Evolutionary conservation across 2,888 invertebrate species (phyloP), one percentile per base, ranked within the genome.

Genomic region (Epirrhoe tristata): DNA sequence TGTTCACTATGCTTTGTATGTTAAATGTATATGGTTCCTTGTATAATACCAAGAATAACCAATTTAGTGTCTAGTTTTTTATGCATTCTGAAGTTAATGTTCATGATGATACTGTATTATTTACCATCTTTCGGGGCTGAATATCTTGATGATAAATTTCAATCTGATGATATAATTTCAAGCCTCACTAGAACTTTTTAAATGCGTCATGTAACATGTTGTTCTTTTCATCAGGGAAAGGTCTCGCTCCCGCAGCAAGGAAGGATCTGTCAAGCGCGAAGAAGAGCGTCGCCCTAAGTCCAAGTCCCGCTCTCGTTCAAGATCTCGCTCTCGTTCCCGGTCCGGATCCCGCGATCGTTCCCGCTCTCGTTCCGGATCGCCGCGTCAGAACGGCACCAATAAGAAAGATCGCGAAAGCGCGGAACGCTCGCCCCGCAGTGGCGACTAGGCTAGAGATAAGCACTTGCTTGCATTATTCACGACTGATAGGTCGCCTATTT

Each of bases 201-300:
- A 48, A 6, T 5, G 24, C 34, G 36, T 17, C 6, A 1, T 34
- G 12, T 57, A 66, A 66, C 51, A 32, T 51, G 6, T n/a, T 55
- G 57, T 39, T 60, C 1, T 2, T 3, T 63, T 76, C 62, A 60
- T 66, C 84, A 96, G 96, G 88, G 95, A 96, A 80, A 94, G 96
- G 36, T 96, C 96, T 64, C 95, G 95, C 56, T 96, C 96, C 39
- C 94, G 93, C 76, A 96, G 96, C 85, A 96, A 96, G 85, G 95
- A 94, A 55, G 85, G 80, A 16, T 90, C 92, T 1, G 90, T 91
- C 16, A 91, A 91, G 74, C 90, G 88, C 50, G 91, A 89, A 5
- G 92, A 90, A 66, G 87, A 86, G 65, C 88, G 89, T 53, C 89
- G 88, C 64, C 83, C 79, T 32, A 87, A 67, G 32, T n/a, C 77